phyloP scores from a whole-genome alignment of 1,140 invertebrate species.

The Paracyclopina nana region DNA sequence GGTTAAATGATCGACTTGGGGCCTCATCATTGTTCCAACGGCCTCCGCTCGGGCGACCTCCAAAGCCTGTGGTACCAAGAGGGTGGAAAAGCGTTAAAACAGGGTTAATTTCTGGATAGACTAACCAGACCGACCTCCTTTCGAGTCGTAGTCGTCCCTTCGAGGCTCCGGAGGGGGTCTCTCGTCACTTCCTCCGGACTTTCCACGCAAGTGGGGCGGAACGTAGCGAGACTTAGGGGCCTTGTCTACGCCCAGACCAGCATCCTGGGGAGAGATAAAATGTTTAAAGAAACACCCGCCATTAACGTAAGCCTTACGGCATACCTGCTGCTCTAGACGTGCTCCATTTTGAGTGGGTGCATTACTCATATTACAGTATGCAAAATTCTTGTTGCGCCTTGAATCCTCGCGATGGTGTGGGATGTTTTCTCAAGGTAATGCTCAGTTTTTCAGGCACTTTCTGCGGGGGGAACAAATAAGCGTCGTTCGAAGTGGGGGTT shows the following conservation, averaged over 20 bases:
- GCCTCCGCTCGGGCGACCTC: conserved; percentile 20
- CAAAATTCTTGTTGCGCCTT: no score
- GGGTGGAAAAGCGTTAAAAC: no score
- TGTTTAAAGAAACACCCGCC: background rate
- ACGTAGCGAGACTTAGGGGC: conserved; percentile 9
- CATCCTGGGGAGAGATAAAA: background rate
- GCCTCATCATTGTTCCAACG: conserved; percentile 20
- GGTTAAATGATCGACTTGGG: conserved; percentile 20
- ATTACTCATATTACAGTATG: conserved; percentile 2
- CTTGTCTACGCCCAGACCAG: background rate
- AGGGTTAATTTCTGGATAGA: no score
- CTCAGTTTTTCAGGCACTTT: no score
- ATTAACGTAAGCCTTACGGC: background rate
- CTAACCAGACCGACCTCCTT: no score
- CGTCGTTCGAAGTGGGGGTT: no score
- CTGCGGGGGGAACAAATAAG: no score
- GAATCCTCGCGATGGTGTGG: no score
- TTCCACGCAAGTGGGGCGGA: conserved; percentile 6
- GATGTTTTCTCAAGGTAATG: no score
- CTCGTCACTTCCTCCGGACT: conserved; percentile 15
- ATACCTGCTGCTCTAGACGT: conserved; percentile 2
- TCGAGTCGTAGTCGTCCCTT: conserved; percentile 24
- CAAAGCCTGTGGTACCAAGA: no score
- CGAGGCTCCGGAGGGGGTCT: conserved; percentile 22
- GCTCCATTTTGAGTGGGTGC: conserved; percentile 2